A percentile compares a stretch with the other conserved stretches of the same genome.
Conservation (phyloP, 2,888 invertebrate species). For the Cheilosia soror region DNA sequence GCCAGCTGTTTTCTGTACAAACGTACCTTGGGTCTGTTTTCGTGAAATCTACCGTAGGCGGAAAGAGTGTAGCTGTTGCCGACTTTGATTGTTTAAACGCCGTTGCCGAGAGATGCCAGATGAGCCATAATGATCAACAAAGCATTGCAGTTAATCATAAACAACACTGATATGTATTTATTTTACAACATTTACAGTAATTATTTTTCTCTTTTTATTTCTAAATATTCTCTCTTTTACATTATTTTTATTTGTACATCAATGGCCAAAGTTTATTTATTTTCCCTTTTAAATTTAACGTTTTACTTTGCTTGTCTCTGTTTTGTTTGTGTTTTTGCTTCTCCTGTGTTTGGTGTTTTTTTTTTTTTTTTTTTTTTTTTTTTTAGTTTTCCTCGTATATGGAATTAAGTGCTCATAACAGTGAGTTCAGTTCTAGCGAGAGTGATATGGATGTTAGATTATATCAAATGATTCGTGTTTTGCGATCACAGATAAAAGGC, state of each 20-base stretch:
- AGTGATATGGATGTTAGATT: too few relatives aligned
- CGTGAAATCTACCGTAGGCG: neutral
- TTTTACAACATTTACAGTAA: neutral
- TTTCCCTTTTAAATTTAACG: neutral
- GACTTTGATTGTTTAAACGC: slow-evolving; percentile 8
- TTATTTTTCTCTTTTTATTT: neutral
- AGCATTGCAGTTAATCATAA: neutral
- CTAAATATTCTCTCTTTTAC: neutral
- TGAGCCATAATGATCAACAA: neutral
- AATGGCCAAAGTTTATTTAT: slow-evolving; percentile 13
- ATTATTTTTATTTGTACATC: slow-evolving; percentile 1
- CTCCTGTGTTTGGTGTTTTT: neutral
- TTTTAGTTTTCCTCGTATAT: neutral
- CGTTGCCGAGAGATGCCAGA: neutral
- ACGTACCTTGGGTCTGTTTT: slow-evolving; percentile 15
- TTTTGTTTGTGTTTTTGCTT: slow-evolving; percentile 4
- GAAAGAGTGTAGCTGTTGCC: slow-evolving; percentile 9
- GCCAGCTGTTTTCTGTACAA: slow-evolving; percentile 4
- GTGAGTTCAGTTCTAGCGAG: neutral
- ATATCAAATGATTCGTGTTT: too few relatives aligned
- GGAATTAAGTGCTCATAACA: neutral
- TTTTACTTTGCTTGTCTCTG: neutral
- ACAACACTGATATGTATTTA: neutral
- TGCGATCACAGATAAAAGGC: too few relatives aligned
- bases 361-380: neutral